These are phyloP conservation scores for Calypte anna DNA, from an alignment of 2,113 vertebrate genomes.

Conservation along the genomic window DNA sequence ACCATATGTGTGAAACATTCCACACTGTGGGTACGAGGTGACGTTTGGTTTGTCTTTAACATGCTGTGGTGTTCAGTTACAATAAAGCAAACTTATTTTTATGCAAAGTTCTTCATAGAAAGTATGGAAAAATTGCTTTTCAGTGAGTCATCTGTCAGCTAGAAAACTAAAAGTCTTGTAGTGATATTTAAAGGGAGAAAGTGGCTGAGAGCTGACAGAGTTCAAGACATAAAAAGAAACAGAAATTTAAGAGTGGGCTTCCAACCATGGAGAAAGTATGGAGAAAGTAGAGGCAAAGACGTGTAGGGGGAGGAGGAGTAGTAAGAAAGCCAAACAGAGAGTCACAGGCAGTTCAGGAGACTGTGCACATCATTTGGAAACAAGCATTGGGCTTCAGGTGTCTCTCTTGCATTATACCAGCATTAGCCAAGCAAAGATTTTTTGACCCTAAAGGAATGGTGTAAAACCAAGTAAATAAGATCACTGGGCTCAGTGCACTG, in stretches of 20 bases:
- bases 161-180: conserved; percentile 51
- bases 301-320: background rate
- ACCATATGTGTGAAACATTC: background rate
- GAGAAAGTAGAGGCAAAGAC: conserved; percentile 37
- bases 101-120: conserved; percentile 33
- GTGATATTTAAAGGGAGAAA: conserved; percentile 64
- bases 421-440: background rate
- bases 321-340: conserved; percentile 1
- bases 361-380: background rate
- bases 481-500: background rate
- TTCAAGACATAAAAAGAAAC: conserved; percentile 60
- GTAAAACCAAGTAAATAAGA: background rate
- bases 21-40: conserved; percentile 27
- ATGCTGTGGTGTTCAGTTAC: conserved; percentile 43
- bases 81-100: conserved; percentile 69
- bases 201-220: conserved; percentile 51
- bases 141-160: conserved; percentile 68
- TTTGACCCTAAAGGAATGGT: background rate
- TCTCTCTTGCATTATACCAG: background rate
- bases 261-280: conserved; percentile 29
- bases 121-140: conserved; percentile 51
- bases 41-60: conserved; percentile 23
- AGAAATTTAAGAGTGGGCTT: conserved; percentile 28
- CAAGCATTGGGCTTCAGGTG: background rate
- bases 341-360: conserved; percentile 4